Evolutionary conservation across 2,888 invertebrate species (phyloP).

Genomic region (Sinohyriopsis cumingii): DNA sequence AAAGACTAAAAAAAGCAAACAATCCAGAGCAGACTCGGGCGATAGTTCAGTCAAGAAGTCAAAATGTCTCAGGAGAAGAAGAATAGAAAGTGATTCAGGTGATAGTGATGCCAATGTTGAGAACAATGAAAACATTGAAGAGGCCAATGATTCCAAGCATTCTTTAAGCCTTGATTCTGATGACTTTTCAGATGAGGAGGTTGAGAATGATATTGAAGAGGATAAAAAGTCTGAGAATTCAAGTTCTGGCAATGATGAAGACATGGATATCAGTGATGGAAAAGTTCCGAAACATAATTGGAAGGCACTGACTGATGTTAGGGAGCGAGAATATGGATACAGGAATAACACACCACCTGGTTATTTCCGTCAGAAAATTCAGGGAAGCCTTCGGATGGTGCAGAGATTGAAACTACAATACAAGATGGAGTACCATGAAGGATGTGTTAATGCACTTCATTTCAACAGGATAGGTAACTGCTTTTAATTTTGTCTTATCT

Average conservation of each 20-base stretch:
- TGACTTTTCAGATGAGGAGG: slow-evolving; percentile 27
- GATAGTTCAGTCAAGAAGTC: slow-evolving; percentile 7
- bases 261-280: slow-evolving; percentile 9
- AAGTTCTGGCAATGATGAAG: slow-evolving; percentile 26
- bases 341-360: slow-evolving; percentile 72
- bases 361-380: slow-evolving; percentile 82
- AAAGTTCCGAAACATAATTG: slow-evolving; percentile 76
- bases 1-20: slow-evolving; percentile 1
- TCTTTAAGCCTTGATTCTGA: slow-evolving; percentile 27
- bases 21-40: slow-evolving; percentile 6
- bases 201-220: slow-evolving; percentile 21
- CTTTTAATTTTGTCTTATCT: background rate
- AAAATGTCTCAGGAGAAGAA: slow-evolving; percentile 17
- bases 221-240: slow-evolving; percentile 10
- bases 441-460: slow-evolving; percentile 93
- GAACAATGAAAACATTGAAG: slow-evolving; percentile 16
- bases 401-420: slow-evolving; percentile 86
- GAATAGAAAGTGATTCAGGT: slow-evolving; percentile 5
- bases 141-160: slow-evolving; percentile 13
- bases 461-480: slow-evolving; percentile 82
- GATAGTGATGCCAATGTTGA: slow-evolving; percentile 13
- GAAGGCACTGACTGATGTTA: slow-evolving; percentile 79
- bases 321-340: slow-evolving; percentile 74
- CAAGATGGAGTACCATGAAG: slow-evolving; percentile 84
- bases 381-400: slow-evolving; percentile 86